These are phyloP conservation scores for Maconellicoccus hirsutus DNA, from an alignment of 1,140 invertebrate genomes.

Conservation along the genomic window DNA sequence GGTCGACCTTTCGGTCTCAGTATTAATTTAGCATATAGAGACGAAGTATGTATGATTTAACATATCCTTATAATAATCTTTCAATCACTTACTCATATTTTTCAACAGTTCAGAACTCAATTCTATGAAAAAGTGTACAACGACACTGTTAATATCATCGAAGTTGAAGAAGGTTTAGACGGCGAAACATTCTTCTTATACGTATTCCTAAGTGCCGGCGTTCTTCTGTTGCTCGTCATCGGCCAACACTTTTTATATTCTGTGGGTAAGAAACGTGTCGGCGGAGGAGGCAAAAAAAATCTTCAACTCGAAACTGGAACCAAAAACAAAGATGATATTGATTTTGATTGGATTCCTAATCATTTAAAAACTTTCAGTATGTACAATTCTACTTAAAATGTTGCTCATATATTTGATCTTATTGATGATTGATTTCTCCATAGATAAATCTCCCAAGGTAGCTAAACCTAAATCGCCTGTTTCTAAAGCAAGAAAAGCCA, in stretches of 20 bases:
- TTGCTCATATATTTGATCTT: background rate
- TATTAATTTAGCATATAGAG: constrained; percentile 86
- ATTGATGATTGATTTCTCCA: background rate
- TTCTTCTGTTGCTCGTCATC: constrained; percentile 73
- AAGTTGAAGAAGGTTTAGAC: constrained; percentile 92
- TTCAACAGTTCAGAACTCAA: constrained; percentile 45
- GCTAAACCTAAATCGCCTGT: background rate
- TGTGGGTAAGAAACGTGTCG: constrained; percentile 48
- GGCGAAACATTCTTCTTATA: constrained; percentile 98
- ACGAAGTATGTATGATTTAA: constrained; percentile 46
- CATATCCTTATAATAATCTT: background rate
- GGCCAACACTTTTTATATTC: constrained; percentile 81
- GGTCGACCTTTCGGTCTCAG: constrained; percentile 90
- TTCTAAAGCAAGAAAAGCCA: background rate
- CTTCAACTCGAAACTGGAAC: constrained; percentile 60
- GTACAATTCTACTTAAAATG: background rate
- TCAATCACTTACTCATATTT: constrained; percentile 27
- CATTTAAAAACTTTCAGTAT: constrained; percentile 37
- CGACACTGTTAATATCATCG: constrained; percentile 93
- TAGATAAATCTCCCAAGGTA: constrained; percentile 14
- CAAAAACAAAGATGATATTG: constrained; percentile 80
- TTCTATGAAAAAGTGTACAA: constrained; percentile 92
- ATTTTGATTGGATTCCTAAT: constrained; percentile 94
- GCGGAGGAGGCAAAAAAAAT: constrained; percentile 46
- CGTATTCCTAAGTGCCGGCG: constrained; percentile 79